phyloP scores from a whole-genome alignment of 2,888 invertebrate species.

The Anthrax anthrax region DNA sequence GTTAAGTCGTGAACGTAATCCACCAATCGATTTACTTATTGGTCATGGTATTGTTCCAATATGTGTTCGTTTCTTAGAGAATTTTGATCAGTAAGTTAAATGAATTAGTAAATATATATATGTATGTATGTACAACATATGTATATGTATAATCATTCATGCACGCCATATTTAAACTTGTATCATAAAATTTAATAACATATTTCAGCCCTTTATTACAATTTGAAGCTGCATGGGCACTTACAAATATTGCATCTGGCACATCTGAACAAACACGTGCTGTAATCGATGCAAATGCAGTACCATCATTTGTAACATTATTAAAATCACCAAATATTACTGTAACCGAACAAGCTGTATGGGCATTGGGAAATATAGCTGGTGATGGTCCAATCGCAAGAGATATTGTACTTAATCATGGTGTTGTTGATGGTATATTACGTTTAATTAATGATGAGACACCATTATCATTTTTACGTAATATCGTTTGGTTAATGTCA shows the following conservation, averaged over 20 bases:
- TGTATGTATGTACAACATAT: no score
- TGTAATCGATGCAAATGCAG: conserved; percentile 72
- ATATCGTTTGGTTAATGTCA: conserved; percentile 86
- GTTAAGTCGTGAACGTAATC: conserved; percentile 76
- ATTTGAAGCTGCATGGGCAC: conserved; percentile 94
- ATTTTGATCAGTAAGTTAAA: conserved; percentile 50
- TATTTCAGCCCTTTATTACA: conserved; percentile 52
- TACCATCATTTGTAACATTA: conserved; percentile 64
- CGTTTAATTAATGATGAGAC: conserved; percentile 48
- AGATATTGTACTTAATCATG: conserved; percentile 61
- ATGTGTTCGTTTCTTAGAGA: conserved; percentile 60
- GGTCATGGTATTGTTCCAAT: conserved; percentile 68
- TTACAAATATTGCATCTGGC: conserved; percentile 96
- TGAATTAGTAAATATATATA: not conserved
- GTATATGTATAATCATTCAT: no score
- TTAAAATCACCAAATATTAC: conserved; percentile 50
- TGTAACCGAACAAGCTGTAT: conserved; percentile 85
- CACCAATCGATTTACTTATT: conserved; percentile 81
- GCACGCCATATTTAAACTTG: no score
- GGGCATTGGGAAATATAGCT: conserved; percentile 96
- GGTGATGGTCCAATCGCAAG: conserved; percentile 72
- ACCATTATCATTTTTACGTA: conserved; percentile 51
- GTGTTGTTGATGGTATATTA: conserved; percentile 57
- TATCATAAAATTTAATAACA: no score
- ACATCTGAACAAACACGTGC: conserved; percentile 78